Evolutionary conservation across 2,113 vertebrate genomes (phyloP).

Genomic region (Pseudorhombus dupliciocellatus): DNA sequence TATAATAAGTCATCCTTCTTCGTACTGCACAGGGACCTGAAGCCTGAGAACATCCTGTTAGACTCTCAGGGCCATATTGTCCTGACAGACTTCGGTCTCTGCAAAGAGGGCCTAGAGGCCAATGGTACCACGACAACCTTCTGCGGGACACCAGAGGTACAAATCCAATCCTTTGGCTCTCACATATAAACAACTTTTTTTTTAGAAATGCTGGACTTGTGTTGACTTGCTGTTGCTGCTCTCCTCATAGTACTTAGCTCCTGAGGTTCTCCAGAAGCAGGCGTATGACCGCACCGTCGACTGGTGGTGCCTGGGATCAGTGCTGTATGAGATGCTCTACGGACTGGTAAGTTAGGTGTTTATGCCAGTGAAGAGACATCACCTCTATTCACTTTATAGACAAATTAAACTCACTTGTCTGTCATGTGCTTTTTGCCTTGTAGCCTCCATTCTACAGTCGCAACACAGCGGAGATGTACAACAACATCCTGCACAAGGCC

Average conservation of each 20-base stretch:
- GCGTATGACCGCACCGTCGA: conserved; percentile 86
- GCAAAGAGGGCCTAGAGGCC: conserved; percentile 82
- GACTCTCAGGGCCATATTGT: conserved; percentile 85
- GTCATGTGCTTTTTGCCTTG: background rate
- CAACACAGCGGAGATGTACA: conserved; percentile 87
- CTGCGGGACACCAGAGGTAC: conserved; percentile 85
- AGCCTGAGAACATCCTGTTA: conserved; percentile 85
- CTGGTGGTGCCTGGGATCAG: conserved; percentile 87
- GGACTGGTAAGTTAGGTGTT: conserved; percentile 78
- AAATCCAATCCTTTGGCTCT: background rate
- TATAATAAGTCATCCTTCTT: background rate
- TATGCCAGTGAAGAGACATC: background rate
- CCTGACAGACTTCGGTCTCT: conserved; percentile 85
- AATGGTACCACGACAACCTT: conserved; percentile 82
- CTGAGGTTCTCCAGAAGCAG: conserved; percentile 86
- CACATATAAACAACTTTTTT: too few species aligned
- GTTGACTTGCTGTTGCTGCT: background rate
- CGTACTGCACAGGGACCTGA: conserved; percentile 77
- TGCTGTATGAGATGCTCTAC: conserved; percentile 88
- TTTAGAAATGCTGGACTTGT: rapidly evolving
- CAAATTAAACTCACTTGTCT: background rate
- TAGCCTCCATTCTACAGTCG: conserved; percentile 86
- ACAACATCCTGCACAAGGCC: conserved; percentile 84
- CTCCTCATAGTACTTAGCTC: conserved; percentile 80
- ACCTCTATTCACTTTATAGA: background rate